Percentiles rank a stretch among this genome's conserved stretches.
phyloP scores from a whole-genome alignment of 2,888 invertebrate species.

The Tipula unca region DNA sequence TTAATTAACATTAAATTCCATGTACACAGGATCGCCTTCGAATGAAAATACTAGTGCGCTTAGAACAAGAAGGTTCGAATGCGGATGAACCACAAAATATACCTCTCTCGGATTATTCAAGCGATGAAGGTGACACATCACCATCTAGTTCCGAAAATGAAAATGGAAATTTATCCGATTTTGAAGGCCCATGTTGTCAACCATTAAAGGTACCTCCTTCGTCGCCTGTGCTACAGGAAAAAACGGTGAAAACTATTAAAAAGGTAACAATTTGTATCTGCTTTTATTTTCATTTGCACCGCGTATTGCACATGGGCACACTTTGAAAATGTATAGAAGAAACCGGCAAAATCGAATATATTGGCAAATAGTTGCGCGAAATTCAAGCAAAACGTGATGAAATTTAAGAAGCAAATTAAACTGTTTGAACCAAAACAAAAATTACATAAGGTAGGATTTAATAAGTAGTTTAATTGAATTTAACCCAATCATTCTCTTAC shows the following conservation, averaged over 20 bases:
- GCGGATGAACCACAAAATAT: conserved; percentile 85
- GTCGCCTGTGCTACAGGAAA: conserved; percentile 53
- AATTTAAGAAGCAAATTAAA: background rate
- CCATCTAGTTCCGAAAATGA: conserved; percentile 62
- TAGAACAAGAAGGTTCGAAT: conserved; percentile 74
- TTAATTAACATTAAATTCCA: background rate
- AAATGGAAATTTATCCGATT: conserved; percentile 37
- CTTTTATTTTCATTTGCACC: conserved; percentile 9
- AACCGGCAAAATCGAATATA: conserved; percentile 2
- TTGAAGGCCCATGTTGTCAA: conserved; percentile 41
- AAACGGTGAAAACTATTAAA: conserved; percentile 35
- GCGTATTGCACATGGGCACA: background rate
- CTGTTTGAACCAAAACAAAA: background rate
- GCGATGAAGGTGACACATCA: conserved; percentile 73
- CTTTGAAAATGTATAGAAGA: background rate
- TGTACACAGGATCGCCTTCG: conserved; percentile 59
- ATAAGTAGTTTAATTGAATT: too few species aligned
- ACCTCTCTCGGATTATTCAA: conserved; percentile 77
- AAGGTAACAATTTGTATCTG: conserved; percentile 22
- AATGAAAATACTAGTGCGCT: conserved; percentile 68
- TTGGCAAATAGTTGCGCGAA: background rate
- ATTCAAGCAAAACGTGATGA: background rate
- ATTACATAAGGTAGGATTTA: background rate
- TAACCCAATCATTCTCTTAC: too few species aligned
- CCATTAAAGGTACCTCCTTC: conserved; percentile 57